Percentiles rank a stretch among this genome's conserved stretches.
Conservation (phyloP, 2,113 vertebrate species). For the Panurus biarmicus region DNA sequence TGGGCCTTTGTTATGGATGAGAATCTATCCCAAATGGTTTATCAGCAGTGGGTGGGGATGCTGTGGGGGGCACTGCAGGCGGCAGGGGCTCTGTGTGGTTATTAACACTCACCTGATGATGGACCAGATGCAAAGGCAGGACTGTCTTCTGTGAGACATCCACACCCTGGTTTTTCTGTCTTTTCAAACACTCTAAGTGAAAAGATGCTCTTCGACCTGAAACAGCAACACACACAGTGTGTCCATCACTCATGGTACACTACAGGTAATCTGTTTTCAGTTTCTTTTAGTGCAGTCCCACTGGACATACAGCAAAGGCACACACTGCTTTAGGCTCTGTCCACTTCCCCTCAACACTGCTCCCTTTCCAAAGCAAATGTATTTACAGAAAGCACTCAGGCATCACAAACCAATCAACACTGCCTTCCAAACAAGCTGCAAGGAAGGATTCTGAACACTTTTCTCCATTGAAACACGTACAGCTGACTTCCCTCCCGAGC, state of each 20-base stretch:
- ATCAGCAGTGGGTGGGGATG: background rate
- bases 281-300: background rate
- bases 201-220: constrained; percentile 93
- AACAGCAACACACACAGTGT: background rate
- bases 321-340: background rate
- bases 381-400: background rate
- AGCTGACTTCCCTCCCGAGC: background rate
- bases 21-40: background rate
- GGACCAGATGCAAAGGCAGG: constrained; percentile 89
- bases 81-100: background rate
- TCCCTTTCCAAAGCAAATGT: background rate
- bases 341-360: background rate
- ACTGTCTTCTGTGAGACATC: constrained; percentile 91
- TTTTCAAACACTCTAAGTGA: constrained; percentile 93
- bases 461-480: background rate
- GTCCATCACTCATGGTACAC: background rate
- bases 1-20: background rate
- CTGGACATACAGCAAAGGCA: background rate
- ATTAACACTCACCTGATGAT: constrained; percentile 83
- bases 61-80: background rate
- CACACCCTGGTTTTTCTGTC: constrained; percentile 79
- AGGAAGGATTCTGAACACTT: background rate
- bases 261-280: background rate
- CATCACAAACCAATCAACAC: background rate
- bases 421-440: background rate